Percentiles rank a stretch among this genome's conserved stretches.
phyloP scores from a whole-genome alignment of 2,113 vertebrate genomes.

The Clupea harengus region DNA sequence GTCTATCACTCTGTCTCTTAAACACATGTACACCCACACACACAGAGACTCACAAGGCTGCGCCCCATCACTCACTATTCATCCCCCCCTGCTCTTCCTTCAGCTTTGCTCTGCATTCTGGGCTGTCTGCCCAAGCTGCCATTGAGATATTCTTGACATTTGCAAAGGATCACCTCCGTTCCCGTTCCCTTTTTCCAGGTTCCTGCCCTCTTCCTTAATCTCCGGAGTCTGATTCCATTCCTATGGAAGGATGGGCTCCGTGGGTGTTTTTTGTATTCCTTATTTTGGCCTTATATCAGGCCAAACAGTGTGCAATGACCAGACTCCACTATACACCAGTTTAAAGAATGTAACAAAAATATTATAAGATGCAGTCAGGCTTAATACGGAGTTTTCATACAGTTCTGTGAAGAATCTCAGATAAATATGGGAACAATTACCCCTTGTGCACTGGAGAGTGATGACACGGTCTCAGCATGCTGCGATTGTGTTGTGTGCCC shows the following conservation, averaged over 20 bases:
- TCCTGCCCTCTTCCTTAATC: conserved; percentile 1
- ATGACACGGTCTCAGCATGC: not conserved
- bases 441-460: not conserved
- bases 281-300: not conserved
- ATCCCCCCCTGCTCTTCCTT: conserved; percentile 14
- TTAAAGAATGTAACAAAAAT: not conserved
- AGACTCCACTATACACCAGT: not conserved
- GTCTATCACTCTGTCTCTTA: not conserved
- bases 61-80: not conserved
- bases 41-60: not conserved
- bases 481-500: not conserved
- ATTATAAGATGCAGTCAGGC: not conserved
- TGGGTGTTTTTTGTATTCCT: not conserved
- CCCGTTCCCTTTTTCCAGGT: conserved; percentile 25
- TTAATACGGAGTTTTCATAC: no score
- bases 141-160: conserved; percentile 57
- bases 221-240: conserved; percentile 25
- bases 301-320: not conserved
- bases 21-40: not conserved
- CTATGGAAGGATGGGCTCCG: conserved; percentile 17
- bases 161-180: conserved; percentile 34
- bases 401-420: not conserved
- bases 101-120: conserved; percentile 52
- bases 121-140: conserved; percentile 53
- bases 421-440: not conserved